A percentile compares a stretch with the other conserved stretches of the same genome.
Evolutionary conservation across 2,888 invertebrate genomes (phyloP).

Genomic region (Drosophila phalerata): DNA sequence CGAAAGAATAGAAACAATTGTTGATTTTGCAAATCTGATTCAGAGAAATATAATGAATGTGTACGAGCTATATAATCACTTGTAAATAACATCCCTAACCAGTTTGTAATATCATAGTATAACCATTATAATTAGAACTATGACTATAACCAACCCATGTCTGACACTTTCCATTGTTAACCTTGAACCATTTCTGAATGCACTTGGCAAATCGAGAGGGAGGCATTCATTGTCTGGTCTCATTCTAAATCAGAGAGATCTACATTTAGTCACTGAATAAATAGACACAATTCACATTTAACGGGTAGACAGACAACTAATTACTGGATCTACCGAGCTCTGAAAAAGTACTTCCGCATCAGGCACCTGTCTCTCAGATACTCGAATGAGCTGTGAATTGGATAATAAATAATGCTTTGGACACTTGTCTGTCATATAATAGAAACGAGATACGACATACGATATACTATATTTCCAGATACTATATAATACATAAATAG

Average conservation of each 20-base stretch:
- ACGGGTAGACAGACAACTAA: constrained; percentile 48
- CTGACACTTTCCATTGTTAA: constrained; percentile 40
- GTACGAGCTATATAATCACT: neutral
- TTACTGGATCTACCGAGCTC: constrained; percentile 28
- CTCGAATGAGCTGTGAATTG: constrained; percentile 42
- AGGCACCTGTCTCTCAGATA: constrained; percentile 35
- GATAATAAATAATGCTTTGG: constrained; percentile 38
- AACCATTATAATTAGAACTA: constrained; percentile 20
- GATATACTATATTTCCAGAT: constrained; percentile 7
- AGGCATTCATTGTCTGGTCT: constrained; percentile 27
- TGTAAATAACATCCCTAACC: constrained; percentile 22
- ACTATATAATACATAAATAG: neutral
- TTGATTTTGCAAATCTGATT: neutral
- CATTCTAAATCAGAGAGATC: constrained; percentile 32
- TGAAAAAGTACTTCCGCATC: constrained; percentile 52
- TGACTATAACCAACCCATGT: constrained; percentile 7
- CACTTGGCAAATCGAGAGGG: constrained; percentile 19
- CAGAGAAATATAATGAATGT: neutral
- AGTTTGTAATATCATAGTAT: constrained; percentile 9
- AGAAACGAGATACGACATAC: constrained; percentile 2
- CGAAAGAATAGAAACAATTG: neutral
- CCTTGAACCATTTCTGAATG: constrained; percentile 37
- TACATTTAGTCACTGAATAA: constrained; percentile 37
- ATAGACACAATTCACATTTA: constrained; percentile 37
- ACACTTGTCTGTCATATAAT: constrained; percentile 9